Conservation (phyloP, 2,888 invertebrate genomes). For the Agriopis leucophaearia region DNA sequence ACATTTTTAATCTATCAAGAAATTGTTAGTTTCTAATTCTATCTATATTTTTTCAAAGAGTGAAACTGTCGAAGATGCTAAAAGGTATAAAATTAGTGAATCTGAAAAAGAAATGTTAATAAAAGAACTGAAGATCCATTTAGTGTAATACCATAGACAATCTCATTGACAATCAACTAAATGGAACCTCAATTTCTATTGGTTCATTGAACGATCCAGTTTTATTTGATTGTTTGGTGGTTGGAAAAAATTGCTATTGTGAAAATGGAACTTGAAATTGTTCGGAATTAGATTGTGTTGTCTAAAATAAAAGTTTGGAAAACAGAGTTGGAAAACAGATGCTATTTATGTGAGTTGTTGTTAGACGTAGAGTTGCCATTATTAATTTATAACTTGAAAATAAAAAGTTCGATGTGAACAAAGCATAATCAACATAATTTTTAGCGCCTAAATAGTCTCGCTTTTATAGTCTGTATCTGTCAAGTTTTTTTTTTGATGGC, state of each 20-base stretch:
- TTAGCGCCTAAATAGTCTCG: not conserved
- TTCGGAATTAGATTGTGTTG: constrained; percentile 32
- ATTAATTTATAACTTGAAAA: not conserved
- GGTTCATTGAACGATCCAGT: constrained; percentile 42
- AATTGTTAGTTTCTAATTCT: constrained; percentile 48
- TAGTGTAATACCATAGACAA: constrained; percentile 28
- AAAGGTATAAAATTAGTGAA: constrained; percentile 44
- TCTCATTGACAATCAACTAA: constrained; percentile 43
- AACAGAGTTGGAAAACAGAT: constrained; percentile 17
- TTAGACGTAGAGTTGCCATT: constrained; percentile 22
- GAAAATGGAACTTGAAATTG: constrained; percentile 30
- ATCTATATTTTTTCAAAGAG: constrained; percentile 41
- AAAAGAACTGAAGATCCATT: constrained; percentile 39
- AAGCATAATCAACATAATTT: not conserved
- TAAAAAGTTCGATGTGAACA: not conserved
- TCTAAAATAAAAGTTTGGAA: constrained; percentile 25
- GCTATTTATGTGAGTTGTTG: constrained; percentile 9
- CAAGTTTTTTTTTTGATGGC: constrained; percentile 13
- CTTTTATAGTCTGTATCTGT: not conserved
- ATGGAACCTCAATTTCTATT: constrained; percentile 42
- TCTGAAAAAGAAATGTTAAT: constrained; percentile 49
- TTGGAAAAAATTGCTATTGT: constrained; percentile 38
- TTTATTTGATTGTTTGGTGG: constrained; percentile 41
- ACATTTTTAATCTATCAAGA: constrained; percentile 45
- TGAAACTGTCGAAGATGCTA: constrained; percentile 45